Conservation (phyloP, 2,797 vertebrate genomes). For the Muscicapa striata region DNA sequence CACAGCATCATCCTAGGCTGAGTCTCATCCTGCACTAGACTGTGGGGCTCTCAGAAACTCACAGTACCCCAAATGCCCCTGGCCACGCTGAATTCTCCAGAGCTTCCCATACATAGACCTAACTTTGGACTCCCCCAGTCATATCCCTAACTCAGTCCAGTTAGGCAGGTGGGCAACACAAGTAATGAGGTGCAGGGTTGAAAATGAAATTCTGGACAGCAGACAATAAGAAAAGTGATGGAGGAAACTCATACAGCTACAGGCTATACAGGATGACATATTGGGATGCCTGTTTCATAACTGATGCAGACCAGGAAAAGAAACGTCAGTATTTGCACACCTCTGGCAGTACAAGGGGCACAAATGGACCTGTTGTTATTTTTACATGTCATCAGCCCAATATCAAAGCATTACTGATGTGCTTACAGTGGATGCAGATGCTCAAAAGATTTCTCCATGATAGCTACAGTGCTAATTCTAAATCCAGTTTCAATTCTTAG, state of each 20-base stretch:
- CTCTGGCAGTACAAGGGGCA: background rate
- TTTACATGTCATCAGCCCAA: background rate
- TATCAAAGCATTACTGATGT: background rate
- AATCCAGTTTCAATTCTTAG: background rate
- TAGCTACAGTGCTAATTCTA: background rate
- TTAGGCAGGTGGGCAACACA: background rate
- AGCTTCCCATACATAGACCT: accelerated
- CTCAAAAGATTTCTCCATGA: background rate
- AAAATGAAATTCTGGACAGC: background rate
- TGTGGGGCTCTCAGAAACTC: background rate
- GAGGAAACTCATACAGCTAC: background rate
- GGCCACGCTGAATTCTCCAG: accelerated
- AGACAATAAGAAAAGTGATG: background rate
- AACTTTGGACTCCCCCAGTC: background rate
- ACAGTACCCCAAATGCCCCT: too few species aligned
- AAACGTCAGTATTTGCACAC: background rate
- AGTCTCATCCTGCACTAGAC: background rate
- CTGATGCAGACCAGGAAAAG: background rate
- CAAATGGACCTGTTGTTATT: background rate
- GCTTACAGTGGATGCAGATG: background rate
- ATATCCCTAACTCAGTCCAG: background rate
- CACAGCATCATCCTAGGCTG: background rate
- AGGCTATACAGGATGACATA: background rate
- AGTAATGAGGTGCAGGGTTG: background rate
- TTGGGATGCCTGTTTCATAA: background rate